Base-by-base conservation (phyloP, 2,888 invertebrate species). In the Amblyteles armatorius region DNA sequence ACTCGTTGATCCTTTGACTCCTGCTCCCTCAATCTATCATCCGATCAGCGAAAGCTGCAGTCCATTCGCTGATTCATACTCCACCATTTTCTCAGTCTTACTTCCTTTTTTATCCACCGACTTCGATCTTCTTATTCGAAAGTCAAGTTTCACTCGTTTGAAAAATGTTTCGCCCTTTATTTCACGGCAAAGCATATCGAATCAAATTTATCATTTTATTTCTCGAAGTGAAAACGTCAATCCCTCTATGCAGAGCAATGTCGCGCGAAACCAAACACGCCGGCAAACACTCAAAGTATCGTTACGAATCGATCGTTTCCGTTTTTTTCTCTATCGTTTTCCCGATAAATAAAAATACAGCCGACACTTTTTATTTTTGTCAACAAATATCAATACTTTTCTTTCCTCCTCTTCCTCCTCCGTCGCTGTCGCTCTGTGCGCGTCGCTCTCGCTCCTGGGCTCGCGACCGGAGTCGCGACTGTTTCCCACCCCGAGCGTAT, bases 221-320 rank as follows among this genome's bases (percentile, higher is more conserved):
- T 55, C 55, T 13, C n/a, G 2, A 4, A 63, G 55, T 55, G 9
- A 36, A 83, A 86, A 85, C 79, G 81, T 88, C 80, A 44, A 44
- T 87, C 79, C 79, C 79, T 85, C 76, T 80, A 57, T 57, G 71
- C 73, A 74, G 44, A 84, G 87, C 26, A 52, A 36, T 40, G 36
- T 60, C 50, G 50, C 36, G 11, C 50, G 33, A 71, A 77, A 48
- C 50, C 13, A 13, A 22, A 44, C 44, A 88, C 89, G 88, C 88
- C 88, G 87, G 84, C 76, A 57, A 90, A 91, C 88, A 90, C 90
- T 91, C 87, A 89, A 91, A 91, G 85, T 89, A 88, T 88, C 89
- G 88, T 91, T 90, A 89, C 86, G 83, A 85, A 84, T 86, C 86
- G 83, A 88, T 87, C 79, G 89, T 86, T 79, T 82, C 16, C 29